A percentile compares a stretch with the other conserved stretches of the same genome.
phyloP scores from a whole-genome alignment of 2,113 vertebrate genomes.

The Probosciger aterrimus region DNA sequence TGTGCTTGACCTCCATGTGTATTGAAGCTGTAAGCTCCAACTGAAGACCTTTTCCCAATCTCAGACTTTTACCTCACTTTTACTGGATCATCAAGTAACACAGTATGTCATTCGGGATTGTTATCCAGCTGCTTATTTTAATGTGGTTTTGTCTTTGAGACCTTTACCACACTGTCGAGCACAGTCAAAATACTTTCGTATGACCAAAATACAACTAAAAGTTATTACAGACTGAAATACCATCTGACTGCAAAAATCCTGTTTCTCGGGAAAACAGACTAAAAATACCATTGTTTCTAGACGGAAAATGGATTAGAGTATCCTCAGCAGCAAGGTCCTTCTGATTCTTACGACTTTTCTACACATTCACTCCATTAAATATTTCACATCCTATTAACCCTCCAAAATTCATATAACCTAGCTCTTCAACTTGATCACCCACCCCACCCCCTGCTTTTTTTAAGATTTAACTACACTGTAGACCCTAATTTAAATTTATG shows the following conservation, averaged over 20 bases:
- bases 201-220: not conserved
- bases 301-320: not conserved
- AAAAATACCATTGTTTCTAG: not conserved
- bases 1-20: not conserved
- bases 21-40: not conserved
- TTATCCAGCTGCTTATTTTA: not conserved
- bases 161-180: not conserved
- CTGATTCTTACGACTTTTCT: not conserved
- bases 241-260: not conserved
- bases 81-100: not conserved
- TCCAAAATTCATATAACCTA: not conserved
- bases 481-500: not conserved
- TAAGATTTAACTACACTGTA: not conserved
- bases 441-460: fast-evolving
- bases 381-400: not conserved
- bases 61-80: not conserved
- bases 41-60: fast-evolving
- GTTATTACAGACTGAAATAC: not conserved
- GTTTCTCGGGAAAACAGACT: not conserved
- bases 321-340: not conserved
- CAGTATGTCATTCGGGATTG: not conserved
- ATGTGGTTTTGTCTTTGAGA: not conserved
- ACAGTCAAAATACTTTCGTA: not conserved
- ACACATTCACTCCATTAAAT: not conserved
- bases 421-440: not conserved